Conservation (phyloP, 2,888 invertebrate species). For the Lydus trimaculatus region DNA sequence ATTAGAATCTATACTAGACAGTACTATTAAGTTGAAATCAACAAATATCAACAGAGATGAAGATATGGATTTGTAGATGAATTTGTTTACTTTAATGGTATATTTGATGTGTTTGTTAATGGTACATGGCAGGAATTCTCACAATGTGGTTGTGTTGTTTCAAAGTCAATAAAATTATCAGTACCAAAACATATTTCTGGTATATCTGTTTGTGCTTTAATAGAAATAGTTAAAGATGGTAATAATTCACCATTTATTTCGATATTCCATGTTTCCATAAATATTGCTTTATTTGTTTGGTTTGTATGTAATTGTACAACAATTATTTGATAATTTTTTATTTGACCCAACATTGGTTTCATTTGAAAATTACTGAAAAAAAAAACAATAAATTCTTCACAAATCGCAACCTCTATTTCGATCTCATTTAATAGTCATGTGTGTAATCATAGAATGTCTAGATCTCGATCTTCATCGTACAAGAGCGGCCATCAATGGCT, state of each 20-base stretch:
- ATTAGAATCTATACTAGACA: too few relatives aligned
- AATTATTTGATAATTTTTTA: constrained; percentile 56
- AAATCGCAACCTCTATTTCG: too few relatives aligned
- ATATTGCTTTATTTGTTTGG: constrained; percentile 44
- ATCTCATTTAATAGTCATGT: too few relatives aligned
- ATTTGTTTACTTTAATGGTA: constrained; percentile 15
- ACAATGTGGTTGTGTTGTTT: constrained; percentile 55
- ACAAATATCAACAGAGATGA: too few relatives aligned
- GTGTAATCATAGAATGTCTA: too few relatives aligned
- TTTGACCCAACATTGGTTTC: constrained; percentile 60
- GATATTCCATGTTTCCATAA: constrained; percentile 60
- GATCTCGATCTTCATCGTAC: too few relatives aligned
- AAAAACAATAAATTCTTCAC: constrained; percentile 17
- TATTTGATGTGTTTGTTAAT: constrained; percentile 55
- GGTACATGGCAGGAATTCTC: constrained; percentile 47
- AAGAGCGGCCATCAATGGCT: too few relatives aligned
- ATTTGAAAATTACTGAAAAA: constrained; percentile 53
- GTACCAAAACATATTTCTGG: constrained; percentile 52
- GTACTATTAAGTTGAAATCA: too few relatives aligned
- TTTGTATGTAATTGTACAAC: constrained; percentile 55
- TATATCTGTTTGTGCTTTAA: constrained; percentile 58
- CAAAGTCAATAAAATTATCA: constrained; percentile 53
- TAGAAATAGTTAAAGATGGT: constrained; percentile 51
- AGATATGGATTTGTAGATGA: not conserved
- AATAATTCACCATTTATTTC: constrained; percentile 57